Percentiles rank a stretch among this genome's conserved stretches.
Conservation (phyloP, 2,113 vertebrate species). For the Gymnobelideus leadbeateri region DNA sequence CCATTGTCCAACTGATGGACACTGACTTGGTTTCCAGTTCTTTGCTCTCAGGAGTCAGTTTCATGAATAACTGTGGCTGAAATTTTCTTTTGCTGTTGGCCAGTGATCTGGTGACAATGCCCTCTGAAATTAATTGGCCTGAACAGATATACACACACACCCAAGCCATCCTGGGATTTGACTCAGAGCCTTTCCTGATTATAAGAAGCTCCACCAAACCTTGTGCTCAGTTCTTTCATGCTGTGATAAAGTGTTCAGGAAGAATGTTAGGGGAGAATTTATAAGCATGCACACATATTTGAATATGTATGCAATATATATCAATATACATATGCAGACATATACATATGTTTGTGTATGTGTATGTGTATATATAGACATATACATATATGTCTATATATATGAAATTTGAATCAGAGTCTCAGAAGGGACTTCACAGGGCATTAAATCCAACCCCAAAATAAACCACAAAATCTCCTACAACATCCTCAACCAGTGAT, state of each 20-base stretch:
- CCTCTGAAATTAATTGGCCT: not conserved
- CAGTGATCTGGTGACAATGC: not conserved
- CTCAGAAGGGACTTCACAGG: not conserved
- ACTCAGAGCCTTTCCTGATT: not conserved
- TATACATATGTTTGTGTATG: too few species aligned
- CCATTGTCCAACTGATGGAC: not conserved
- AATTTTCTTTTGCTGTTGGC: not conserved
- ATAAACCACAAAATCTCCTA: not conserved
- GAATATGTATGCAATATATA: not conserved
- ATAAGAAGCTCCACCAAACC: not conserved
- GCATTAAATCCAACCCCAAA: not conserved
- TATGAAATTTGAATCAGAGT: not conserved
- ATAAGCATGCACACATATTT: not conserved
- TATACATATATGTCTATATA: too few species aligned
- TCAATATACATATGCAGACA: too few species aligned
- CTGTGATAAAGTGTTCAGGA: not conserved
- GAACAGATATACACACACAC: not conserved
- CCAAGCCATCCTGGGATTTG: not conserved
- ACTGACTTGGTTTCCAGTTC: not conserved
- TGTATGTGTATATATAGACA: too few species aligned
- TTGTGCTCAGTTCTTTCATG: not conserved
- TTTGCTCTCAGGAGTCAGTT: not conserved
- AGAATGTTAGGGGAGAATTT: not conserved
- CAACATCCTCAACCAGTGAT: not conserved
- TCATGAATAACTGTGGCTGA: not conserved